These are phyloP conservation scores for Leptinotarsa texana DNA, from an alignment of 1,140 invertebrate species.

Conservation along the genomic window DNA sequence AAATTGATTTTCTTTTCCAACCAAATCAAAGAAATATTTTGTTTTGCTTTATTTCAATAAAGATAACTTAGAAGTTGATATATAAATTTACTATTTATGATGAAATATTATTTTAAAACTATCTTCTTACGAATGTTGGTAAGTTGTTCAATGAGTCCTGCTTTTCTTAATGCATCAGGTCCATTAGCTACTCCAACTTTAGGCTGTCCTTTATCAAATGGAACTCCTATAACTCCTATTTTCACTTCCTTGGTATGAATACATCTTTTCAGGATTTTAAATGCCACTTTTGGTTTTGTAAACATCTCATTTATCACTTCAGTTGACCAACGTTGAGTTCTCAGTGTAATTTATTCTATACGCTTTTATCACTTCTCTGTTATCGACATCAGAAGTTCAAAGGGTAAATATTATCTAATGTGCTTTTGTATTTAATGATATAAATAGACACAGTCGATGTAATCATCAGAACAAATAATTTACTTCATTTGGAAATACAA, in stretches of 20 bases:
- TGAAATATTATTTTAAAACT: too few species aligned
- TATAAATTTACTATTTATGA: too few species aligned
- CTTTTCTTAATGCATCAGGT: slow-evolving; percentile 61
- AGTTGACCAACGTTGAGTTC: too few species aligned
- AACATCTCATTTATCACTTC: slow-evolving; percentile 16
- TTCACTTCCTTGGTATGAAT: slow-evolving; percentile 37
- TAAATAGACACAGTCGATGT: background rate
- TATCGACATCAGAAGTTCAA: slow-evolving; percentile 3
- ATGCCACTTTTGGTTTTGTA: slow-evolving; percentile 9
- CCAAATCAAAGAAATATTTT: background rate
- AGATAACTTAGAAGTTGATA: too few species aligned
- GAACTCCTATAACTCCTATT: slow-evolving; percentile 74
- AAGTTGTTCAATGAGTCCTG: slow-evolving; percentile 57
- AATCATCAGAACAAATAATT: background rate
- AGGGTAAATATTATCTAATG: slow-evolving; percentile 10
- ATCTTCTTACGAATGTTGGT: slow-evolving; percentile 56
- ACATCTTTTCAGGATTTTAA: slow-evolving; percentile 7
- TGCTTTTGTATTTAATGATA: background rate
- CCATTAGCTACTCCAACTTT: slow-evolving; percentile 65
- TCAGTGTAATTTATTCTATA: background rate
- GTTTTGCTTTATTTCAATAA: too few species aligned
- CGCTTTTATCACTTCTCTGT: slow-evolving; percentile 13
- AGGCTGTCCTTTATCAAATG: slow-evolving; percentile 73
- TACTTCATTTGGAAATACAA: too few species aligned
- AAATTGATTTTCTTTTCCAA: too few species aligned